These are phyloP conservation scores for Anguilla obscura DNA, from an alignment of 2,797 vertebrate species.

Conservation along the genomic window DNA sequence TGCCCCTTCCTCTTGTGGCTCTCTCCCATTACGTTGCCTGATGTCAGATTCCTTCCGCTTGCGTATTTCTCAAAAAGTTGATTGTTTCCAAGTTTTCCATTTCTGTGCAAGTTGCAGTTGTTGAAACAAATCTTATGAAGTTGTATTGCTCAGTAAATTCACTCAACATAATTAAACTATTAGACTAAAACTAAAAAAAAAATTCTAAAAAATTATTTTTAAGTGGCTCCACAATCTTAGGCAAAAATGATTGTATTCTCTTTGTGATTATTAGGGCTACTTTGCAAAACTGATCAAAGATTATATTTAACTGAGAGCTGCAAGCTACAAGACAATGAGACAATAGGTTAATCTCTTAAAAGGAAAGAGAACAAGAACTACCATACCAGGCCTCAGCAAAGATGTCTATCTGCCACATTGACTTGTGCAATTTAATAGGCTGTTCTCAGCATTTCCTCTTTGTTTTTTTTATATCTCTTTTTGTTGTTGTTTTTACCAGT, in stretches of 20 bases:
- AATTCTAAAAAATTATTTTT: background rate
- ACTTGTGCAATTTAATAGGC: slow-evolving; percentile 7
- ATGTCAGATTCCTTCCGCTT: too few species aligned
- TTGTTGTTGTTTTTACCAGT: slow-evolving; percentile 15
- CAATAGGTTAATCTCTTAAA: background rate
- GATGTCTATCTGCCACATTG: slow-evolving; percentile 13
- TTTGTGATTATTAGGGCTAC: background rate
- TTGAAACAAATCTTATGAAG: too few species aligned
- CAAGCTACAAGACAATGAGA: background rate
- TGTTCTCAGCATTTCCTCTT: slow-evolving; percentile 26
- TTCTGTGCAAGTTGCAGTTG: too few species aligned
- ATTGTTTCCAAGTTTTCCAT: too few species aligned
- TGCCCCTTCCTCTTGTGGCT: too few species aligned
- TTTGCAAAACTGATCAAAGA: background rate
- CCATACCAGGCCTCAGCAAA: background rate
- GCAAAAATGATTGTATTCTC: background rate
- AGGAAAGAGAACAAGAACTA: background rate
- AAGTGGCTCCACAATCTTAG: background rate
- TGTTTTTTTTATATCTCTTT: background rate
- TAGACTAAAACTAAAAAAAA: too few species aligned
- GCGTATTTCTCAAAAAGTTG: too few species aligned
- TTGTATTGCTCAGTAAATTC: too few species aligned
- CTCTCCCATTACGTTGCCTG: too few species aligned
- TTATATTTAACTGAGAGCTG: background rate
- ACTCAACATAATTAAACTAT: too few species aligned